Base-by-base conservation (phyloP, 2,113 vertebrate genomes). In the Pyxicephalus adspersus region DNA sequence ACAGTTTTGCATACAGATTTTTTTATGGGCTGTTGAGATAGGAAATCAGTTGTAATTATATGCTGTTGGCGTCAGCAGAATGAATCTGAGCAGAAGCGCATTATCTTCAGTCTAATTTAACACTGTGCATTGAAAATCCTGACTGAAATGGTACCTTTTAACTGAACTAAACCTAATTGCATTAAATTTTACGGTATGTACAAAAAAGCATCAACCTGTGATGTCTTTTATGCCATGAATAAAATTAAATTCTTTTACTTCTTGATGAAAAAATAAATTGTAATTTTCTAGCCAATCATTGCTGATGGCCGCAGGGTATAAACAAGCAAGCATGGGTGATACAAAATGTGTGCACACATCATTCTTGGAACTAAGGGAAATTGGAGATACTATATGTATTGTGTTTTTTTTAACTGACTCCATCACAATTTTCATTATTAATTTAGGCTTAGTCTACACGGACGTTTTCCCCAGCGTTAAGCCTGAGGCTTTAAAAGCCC, bases 1-100 rank as follows among this genome's bases (percentile, higher is more conserved):
- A 70, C 31, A 60, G 65, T 61, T 61, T 31, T 61, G 31, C 77
- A 70, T 19, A 57, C 34, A 61, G 66, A 45, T 77, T 78, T 77
- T 78, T 66, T 63, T 71, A 29, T 51, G 70, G 52, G 77, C 77
- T 51, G 54, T 71, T 28, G 34, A 61, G 66, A 80, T 80, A 71
- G 77, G 55, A 80, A 80, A 80, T 80, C 77, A 80, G 54, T 71
- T 29, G 77, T 63, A 80, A 80, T 80, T 80, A 80, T 80, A 66
- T 52, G 66, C 77, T 71, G 65, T 67, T 71, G 66, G 66, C 77
- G 66, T 80, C 77, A 80, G 66, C 77, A 50, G 66, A 80, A 54
- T 72, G 23, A 71, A 80, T 70, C 61, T 50, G 20, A 61, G 34
- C 66, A 80, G 55, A 71, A 80, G 57, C 19, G 23, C 77, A 80